A percentile compares a stretch with the other conserved stretches of the same genome.
Conservation (phyloP, 2,888 invertebrate species). For the Branchellion lobata region DNA sequence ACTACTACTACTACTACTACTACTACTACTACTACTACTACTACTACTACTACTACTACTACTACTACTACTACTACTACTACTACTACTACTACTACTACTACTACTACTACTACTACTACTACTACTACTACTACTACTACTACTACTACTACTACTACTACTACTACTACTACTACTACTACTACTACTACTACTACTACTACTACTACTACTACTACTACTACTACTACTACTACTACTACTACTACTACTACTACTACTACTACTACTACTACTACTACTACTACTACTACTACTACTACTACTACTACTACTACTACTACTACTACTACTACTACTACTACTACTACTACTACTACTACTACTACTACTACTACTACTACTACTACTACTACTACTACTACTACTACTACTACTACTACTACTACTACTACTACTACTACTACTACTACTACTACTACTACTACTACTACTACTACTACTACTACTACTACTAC, state of each 20-base stretch:
- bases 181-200: not conserved
- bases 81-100: constrained; percentile 9
- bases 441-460: not conserved
- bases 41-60: constrained; percentile 9
- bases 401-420: not conserved
- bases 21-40: not conserved
- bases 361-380: not conserved
- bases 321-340: not conserved
- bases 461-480: not conserved
- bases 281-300: constrained; percentile 9
- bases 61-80: constrained; percentile 9
- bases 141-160: not conserved
- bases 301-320: constrained; percentile 3
- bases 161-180: not conserved
- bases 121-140: not conserved
- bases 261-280: not conserved
- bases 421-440: not conserved
- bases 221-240: not conserved
- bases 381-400: not conserved
- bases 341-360: not conserved
- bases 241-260: not conserved
- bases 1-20: constrained; percentile 2
- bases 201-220: not conserved
- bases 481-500: not conserved
- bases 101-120: constrained; percentile 9